Base-by-base conservation (phyloP, 1,140 invertebrate genomes). In the Sitobion miscanthi region DNA sequence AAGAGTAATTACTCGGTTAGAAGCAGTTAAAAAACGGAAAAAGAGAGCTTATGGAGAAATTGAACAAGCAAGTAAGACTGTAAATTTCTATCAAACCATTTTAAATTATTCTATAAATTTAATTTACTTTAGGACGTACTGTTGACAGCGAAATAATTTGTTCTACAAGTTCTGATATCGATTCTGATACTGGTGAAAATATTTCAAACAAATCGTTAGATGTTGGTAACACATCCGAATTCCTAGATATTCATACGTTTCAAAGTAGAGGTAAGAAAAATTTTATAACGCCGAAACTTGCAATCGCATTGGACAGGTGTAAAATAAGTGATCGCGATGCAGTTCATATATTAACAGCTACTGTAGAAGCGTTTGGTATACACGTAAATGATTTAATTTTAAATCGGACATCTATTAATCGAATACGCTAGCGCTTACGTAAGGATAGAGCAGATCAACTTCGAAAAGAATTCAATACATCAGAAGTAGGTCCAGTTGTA, bases 121-220 rank as follows among this genome's bases (percentile, higher is more conserved):
- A 42, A 85, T 85, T 85, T 83, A 45, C 45, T 85, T 42, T 85
- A 85, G 38, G 82, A 42, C 17, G 82, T 85, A 45, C 82, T 85
- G 38, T 85, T 85, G 38, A 85, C 38, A 85, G 38, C 20, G 38
- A 85, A 45, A 21, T 85, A 42, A 45, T 85, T 25, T 85, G 35
- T 85, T 85, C 82, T 83, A 0, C 82, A 42, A 85, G 82, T 85
- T 85, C 38, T 85, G 5, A 85, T 85, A 42, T 20, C 8, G 82
- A 25, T 85, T 85, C 38, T 85, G 82, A 85, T 42, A 42, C 38
- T 42, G 38, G 38, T 42, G 38, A 42, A 42, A 42, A 42, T 42
- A 42, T 42, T 42, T 42, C 38, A 42, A 42, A 42, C 38, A 42
- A 42, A 42, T 42, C 38, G 3, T 42, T 3, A 42, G 42, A 42